phyloP scores from a whole-genome alignment of 2,113 vertebrate species.

The Lutjanus erythropterus region DNA sequence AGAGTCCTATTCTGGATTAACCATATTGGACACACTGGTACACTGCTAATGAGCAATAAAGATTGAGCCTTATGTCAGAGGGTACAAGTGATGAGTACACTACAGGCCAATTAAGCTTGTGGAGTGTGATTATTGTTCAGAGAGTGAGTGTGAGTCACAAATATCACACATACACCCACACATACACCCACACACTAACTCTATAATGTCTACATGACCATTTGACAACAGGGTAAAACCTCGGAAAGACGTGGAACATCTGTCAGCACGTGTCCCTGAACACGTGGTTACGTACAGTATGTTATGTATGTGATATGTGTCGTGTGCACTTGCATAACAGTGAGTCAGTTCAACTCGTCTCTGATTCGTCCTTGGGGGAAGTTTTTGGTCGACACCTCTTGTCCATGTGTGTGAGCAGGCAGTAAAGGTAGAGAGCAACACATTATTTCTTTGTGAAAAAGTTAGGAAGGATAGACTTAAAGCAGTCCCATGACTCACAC shows the following conservation, averaged over 20 bases:
- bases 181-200: not conserved
- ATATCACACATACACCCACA: not conserved
- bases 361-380: not conserved
- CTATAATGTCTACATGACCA: not conserved
- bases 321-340: not conserved
- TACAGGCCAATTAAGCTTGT: not conserved
- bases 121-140: constrained; percentile 10
- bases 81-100: constrained; percentile 5
- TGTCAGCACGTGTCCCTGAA: not conserved
- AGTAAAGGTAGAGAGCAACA: not conserved
- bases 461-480: not conserved
- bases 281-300: not conserved
- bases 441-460: not conserved
- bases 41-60: constrained; percentile 23
- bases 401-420: not conserved
- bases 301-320: not conserved
- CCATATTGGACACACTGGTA: not conserved
- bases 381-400: not conserved
- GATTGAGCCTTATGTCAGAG: constrained; percentile 15
- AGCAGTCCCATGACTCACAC: constrained; percentile 24
- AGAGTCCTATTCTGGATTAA: not conserved
- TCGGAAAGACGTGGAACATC: not conserved
- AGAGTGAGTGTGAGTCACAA: not conserved
- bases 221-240: not conserved
- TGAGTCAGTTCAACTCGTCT: not conserved